phyloP scores from a whole-genome alignment of 2,113 vertebrate genomes.

The Craseonycteris thonglongyai region DNA sequence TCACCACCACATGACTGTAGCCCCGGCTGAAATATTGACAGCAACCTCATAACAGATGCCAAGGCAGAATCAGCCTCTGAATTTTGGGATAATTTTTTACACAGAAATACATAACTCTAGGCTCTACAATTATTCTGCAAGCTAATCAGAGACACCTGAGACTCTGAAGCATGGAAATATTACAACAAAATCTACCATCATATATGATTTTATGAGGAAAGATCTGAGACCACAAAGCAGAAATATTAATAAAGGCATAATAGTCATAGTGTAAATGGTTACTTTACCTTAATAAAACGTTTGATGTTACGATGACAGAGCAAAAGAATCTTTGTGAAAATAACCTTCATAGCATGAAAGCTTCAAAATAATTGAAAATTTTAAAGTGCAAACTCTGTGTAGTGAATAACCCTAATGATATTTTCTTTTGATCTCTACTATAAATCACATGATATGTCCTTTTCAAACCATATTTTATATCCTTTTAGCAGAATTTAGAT shows the following conservation, averaged over 20 bases:
- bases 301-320: neutral
- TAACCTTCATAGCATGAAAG: neutral
- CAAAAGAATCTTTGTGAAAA: constrained; percentile 16
- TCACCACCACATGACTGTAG: neutral
- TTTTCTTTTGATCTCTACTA: neutral
- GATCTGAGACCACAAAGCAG: neutral
- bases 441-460: neutral
- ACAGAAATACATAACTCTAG: neutral
- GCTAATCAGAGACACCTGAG: neutral
- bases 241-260: neutral
- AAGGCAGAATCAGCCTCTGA: neutral
- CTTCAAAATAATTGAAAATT: constrained; percentile 10
- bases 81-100: too few species aligned
- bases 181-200: neutral
- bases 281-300: neutral
- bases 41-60: neutral
- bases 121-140: neutral
- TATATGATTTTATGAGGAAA: neutral
- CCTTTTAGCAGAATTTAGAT: neutral
- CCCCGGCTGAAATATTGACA: neutral
- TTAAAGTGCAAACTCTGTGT: constrained; percentile 21
- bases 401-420: constrained; percentile 25
- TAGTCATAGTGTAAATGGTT: neutral
- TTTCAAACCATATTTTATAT: neutral
- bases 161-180: neutral